Percentiles rank a stretch among this genome's conserved stretches.
phyloP scores from a whole-genome alignment of 1,140 invertebrate genomes.

The Pseudomyrmex concolor region DNA sequence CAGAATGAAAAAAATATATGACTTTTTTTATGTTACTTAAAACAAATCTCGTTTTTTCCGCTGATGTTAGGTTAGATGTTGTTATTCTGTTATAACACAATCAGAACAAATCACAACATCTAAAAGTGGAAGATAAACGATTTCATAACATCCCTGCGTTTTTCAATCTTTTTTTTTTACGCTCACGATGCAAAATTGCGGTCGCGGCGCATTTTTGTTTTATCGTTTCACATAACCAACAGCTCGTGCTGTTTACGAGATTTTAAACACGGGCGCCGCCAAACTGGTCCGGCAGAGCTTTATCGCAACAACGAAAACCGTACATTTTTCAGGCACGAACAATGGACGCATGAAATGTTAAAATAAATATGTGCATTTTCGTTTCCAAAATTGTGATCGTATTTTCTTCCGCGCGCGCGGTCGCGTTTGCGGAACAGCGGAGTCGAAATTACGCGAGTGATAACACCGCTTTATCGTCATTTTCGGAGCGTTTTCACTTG shows the following conservation, averaged over 20 bases:
- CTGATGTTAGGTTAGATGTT: not conserved
- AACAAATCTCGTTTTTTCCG: not conserved
- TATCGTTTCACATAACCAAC: slow-evolving; percentile 54
- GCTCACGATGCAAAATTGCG: slow-evolving; percentile 36
- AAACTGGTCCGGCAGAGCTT: slow-evolving; percentile 49
- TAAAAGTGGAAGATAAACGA: slow-evolving; percentile 33
- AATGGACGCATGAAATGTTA: slow-evolving; percentile 54
- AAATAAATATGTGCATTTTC: slow-evolving; percentile 59
- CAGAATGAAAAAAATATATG: too few relatives aligned
- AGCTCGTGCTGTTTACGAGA: slow-evolving; percentile 53
- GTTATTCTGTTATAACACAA: slow-evolving; percentile 28
- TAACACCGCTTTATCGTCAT: slow-evolving; percentile 33
- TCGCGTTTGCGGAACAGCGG: not conserved
- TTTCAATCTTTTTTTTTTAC: slow-evolving; percentile 9
- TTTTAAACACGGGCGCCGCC: slow-evolving; percentile 41
- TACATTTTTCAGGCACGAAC: slow-evolving; percentile 55
- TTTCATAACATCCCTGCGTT: slow-evolving; percentile 37
- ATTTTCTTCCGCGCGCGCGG: slow-evolving; percentile 14
- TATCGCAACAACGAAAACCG: slow-evolving; percentile 47
- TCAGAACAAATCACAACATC: not conserved
- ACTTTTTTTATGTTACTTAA: not conserved
- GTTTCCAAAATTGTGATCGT: slow-evolving; percentile 48
- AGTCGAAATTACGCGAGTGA: slow-evolving; percentile 13
- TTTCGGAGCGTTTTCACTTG: slow-evolving; percentile 20
- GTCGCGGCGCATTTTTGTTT: slow-evolving; percentile 53